Conservation (phyloP, 2,113 vertebrate genomes). For the Toxotes jaculatrix region DNA sequence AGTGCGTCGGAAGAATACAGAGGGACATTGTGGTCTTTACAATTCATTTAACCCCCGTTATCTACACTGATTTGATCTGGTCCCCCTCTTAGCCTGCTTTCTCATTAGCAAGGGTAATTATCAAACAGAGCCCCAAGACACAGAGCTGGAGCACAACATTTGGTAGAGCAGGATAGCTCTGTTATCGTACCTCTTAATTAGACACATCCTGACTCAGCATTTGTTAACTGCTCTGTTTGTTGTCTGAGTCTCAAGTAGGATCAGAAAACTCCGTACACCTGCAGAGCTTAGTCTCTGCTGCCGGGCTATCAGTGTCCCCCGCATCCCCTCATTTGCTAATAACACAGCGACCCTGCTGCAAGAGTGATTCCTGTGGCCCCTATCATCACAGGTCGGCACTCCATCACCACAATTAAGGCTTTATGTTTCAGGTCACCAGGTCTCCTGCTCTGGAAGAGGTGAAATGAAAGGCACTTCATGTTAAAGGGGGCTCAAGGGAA, state of each 20-base stretch:
- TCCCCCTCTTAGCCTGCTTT: conserved; percentile 4
- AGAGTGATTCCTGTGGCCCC: conserved; percentile 41
- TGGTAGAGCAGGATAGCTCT: conserved; percentile 22
- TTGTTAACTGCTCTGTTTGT: conserved; percentile 27
- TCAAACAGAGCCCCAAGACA: conserved; percentile 63
- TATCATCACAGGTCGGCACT: conserved; percentile 55
- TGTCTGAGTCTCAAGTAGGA: conserved; percentile 6
- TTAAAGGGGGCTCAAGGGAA: conserved; percentile 52
- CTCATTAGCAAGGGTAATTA: conserved; percentile 74
- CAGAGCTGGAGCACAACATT: conserved; percentile 52
- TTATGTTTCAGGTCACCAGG: conserved; percentile 58
- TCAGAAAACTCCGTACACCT: conserved; percentile 28
- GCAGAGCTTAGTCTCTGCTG: neutral
- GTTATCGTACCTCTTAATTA: conserved; percentile 65
- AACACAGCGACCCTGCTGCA: conserved; percentile 62
- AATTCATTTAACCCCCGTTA: conserved; percentile 69
- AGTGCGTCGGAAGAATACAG: conserved; percentile 42
- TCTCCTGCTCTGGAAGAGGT: conserved; percentile 60
- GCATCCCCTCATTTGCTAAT: conserved; percentile 54
- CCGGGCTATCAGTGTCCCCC: neutral
- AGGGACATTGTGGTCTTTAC: conserved; percentile 54
- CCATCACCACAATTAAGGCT: conserved; percentile 71
- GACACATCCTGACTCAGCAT: conserved; percentile 46
- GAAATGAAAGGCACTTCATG: conserved; percentile 75
- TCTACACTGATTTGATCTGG: conserved; percentile 63